Conservation (phyloP, 35 echinoderm and acorn worm species). For the Ophioderma brevispina region DNA sequence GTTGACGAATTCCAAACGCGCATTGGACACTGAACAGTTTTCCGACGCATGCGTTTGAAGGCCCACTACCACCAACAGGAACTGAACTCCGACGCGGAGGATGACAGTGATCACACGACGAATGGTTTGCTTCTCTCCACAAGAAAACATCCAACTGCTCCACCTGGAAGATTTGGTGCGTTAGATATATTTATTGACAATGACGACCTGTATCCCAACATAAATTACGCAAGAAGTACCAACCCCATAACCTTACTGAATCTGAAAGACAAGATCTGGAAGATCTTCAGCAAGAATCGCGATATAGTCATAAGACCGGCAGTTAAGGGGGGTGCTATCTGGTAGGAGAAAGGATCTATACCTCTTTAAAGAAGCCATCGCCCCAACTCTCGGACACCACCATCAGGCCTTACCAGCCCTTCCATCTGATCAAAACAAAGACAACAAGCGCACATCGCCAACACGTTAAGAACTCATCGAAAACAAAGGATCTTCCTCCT, state of each 20-base stretch:
- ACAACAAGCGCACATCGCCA: neutral
- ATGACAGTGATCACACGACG: too few species aligned
- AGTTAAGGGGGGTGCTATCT: constrained; percentile 32
- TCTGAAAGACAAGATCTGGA: neutral
- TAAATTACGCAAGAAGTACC: neutral
- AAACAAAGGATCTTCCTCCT: neutral
- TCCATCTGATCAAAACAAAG: neutral
- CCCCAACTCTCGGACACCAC: neutral
- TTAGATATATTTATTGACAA: too few species aligned
- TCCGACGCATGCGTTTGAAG: too few species aligned
- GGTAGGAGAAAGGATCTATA: constrained; percentile 17
- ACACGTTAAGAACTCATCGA: constrained; percentile 13
- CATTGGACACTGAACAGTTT: too few species aligned
- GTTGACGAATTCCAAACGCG: too few species aligned
- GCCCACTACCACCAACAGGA: too few species aligned
- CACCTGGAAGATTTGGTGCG: too few species aligned
- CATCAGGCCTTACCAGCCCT: neutral
- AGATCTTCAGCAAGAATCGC: neutral
- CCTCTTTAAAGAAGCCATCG: neutral
- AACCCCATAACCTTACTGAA: neutral
- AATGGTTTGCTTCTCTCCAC: too few species aligned
- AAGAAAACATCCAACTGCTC: too few species aligned
- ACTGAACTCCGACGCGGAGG: too few species aligned
- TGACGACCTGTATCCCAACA: too few species aligned
- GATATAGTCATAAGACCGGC: constrained; percentile 11